These are phyloP conservation scores for Spheniscus humboldti DNA, from an alignment of 2,797 vertebrate species.

Conservation along the genomic window DNA sequence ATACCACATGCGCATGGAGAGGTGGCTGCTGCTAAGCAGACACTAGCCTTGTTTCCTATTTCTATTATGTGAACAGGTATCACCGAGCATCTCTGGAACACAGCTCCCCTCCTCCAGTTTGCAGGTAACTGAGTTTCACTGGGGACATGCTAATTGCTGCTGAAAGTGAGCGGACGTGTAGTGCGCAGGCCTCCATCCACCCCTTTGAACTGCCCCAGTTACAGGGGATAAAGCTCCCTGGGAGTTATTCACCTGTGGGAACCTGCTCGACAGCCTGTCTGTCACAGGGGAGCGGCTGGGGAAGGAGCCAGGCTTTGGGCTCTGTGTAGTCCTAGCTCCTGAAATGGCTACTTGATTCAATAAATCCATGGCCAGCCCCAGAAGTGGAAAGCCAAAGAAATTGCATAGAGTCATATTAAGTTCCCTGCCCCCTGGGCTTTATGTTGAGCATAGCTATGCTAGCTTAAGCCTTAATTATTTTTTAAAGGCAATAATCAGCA, in stretches of 20 bases:
- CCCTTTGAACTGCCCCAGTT: background rate
- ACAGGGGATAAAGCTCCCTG: background rate
- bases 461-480: background rate
- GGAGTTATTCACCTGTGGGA: slow-evolving; percentile 13
- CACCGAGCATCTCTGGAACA: background rate
- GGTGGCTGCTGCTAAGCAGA: background rate
- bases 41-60: background rate
- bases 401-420: background rate
- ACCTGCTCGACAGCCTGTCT: slow-evolving; percentile 15
- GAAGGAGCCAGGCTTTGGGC: background rate
- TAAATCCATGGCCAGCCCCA: background rate
- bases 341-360: background rate
- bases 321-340: background rate
- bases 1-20: background rate
- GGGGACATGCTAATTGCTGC: background rate
- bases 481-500: slow-evolving; percentile 28
- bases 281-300: background rate
- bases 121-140: background rate
- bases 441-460: background rate
- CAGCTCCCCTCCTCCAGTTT: background rate
- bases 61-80: background rate
- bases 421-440: background rate
- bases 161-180: background rate
- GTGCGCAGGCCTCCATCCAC: background rate
- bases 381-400: background rate